phyloP scores from a whole-genome alignment of 2,888 invertebrate genomes.

The Beris morrisii region DNA sequence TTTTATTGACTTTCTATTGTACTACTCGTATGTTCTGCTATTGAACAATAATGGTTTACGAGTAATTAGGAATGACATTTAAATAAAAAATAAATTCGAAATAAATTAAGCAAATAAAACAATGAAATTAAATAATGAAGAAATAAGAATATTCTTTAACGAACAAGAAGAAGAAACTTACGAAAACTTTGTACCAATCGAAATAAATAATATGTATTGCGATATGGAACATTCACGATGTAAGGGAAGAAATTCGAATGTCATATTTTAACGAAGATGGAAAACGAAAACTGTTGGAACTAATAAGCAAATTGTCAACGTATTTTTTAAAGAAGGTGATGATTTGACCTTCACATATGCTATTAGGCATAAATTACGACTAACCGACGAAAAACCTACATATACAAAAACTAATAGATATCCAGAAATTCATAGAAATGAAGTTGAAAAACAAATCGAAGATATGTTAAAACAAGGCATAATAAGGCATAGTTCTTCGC shows the following conservation, averaged over 20 bases:
- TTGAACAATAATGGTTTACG: too few relatives aligned
- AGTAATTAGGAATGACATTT: constrained; percentile 16
- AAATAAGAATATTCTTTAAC: neutral
- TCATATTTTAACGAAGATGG: constrained; percentile 7
- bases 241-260: neutral
- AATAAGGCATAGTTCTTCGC: constrained; percentile 9
- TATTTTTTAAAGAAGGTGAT: constrained; percentile 15
- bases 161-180: constrained; percentile 8
- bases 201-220: too few relatives aligned
- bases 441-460: constrained; percentile 17
- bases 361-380: constrained; percentile 21
- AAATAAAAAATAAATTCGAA: neutral
- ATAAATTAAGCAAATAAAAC: constrained; percentile 9
- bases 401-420: constrained; percentile 17
- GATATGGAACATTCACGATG: too few relatives aligned
- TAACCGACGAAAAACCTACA: neutral
- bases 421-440: constrained; percentile 9
- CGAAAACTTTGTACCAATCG: neutral
- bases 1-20: too few relatives aligned
- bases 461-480: constrained; percentile 21
- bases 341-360: constrained; percentile 11
- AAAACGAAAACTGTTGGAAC: neutral
- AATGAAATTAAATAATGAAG: constrained; percentile 1
- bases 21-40: too few relatives aligned
- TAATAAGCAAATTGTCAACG: neutral